Conservation (phyloP, 2,797 vertebrate species). For the Argentina silus region DNA sequence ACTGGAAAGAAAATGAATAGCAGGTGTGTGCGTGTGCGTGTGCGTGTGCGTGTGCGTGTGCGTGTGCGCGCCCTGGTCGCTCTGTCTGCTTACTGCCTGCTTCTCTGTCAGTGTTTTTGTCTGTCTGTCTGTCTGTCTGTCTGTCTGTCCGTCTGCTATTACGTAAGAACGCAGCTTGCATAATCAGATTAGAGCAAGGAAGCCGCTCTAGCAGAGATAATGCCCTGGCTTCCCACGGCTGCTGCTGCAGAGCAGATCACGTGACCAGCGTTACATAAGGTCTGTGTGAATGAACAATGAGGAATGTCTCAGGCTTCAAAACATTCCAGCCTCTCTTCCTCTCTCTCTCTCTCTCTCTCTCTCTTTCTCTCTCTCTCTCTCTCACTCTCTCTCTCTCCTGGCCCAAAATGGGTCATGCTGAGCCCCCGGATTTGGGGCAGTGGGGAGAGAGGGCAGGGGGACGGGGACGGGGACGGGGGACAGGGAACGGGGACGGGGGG, state of each 20-base stretch:
- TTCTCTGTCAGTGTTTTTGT: neutral
- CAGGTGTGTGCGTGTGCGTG: neutral
- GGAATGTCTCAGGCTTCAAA: conserved; percentile 78
- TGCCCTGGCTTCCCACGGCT: conserved; percentile 72
- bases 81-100: conserved; percentile 28
- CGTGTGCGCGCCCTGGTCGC: neutral
- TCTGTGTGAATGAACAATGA: conserved; percentile 80
- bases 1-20: neutral
- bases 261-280: conserved; percentile 77
- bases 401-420: conserved; percentile 76
- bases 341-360: conserved; percentile 49
- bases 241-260: conserved; percentile 67
- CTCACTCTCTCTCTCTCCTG: conserved; percentile 48
- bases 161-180: conserved; percentile 67
- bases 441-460: conserved; percentile 59
- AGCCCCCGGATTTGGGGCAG: conserved; percentile 72
- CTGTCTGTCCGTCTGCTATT: conserved; percentile 49
- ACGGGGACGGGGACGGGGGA: conserved; percentile 31
- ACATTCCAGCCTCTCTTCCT: conserved; percentile 66
- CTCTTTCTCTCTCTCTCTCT: conserved; percentile 41
- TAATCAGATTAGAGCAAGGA: conserved; percentile 74
- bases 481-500: conserved; percentile 30
- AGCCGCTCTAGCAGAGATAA: conserved; percentile 70
- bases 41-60: neutral
- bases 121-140: conserved; percentile 19